phyloP scores from a whole-genome alignment of 1,140 invertebrate species.

The Drosophila neocordata region DNA sequence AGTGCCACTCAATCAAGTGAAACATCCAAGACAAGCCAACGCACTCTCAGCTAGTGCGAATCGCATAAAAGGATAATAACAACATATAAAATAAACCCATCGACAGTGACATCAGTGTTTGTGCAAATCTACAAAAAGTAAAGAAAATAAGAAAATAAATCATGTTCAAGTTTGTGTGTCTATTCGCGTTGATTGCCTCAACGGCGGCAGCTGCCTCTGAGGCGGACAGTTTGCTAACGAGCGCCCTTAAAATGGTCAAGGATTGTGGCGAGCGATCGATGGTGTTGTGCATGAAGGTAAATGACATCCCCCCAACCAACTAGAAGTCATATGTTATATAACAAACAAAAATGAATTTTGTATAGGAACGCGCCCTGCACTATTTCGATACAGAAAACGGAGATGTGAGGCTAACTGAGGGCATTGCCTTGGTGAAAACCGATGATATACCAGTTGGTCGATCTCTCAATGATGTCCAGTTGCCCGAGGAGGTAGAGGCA shows the following conservation, averaged over 20 bases:
- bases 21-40: conserved; percentile 16
- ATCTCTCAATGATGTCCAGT: conserved; percentile 83
- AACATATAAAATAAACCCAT: conserved; percentile 15
- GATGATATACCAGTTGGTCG: conserved; percentile 85
- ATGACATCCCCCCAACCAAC: too few species aligned
- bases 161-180: conserved; percentile 84
- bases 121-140: conserved; percentile 38
- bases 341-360: background rate
- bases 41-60: conserved; percentile 46
- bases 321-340: too few species aligned
- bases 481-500: conserved; percentile 88
- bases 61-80: conserved; percentile 25
- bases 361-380: conserved; percentile 87
- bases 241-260: conserved; percentile 87
- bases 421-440: conserved; percentile 87
- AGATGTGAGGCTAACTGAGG: conserved; percentile 86
- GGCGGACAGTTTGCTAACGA: conserved; percentile 83
- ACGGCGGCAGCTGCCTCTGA: conserved; percentile 73
- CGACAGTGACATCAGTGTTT: conserved; percentile 45
- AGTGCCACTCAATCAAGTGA: conserved; percentile 72
- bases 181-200: conserved; percentile 85
- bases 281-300: conserved; percentile 89
- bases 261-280: conserved; percentile 88
- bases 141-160: conserved; percentile 77
- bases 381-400: conserved; percentile 86